Conservation (phyloP, 2,113 vertebrate genomes). For the Eira barbara region DNA sequence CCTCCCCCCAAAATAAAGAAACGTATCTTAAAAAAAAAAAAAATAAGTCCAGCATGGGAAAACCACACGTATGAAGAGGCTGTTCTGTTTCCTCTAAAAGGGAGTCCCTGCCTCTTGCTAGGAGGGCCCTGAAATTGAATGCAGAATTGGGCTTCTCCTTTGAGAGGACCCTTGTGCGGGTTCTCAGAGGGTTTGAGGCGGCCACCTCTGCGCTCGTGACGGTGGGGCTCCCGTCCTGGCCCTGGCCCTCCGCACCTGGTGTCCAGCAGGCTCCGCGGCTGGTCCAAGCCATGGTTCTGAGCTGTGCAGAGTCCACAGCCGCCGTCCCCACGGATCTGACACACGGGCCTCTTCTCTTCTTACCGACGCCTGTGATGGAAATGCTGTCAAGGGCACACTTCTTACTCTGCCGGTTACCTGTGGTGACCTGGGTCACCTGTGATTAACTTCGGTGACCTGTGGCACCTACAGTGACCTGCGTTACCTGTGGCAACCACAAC, state of each 20-base stretch:
- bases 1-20: not conserved
- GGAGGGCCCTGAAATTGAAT: not conserved
- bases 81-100: accelerated
- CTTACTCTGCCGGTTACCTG: not conserved
- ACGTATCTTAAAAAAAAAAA: not conserved
- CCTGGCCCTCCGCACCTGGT: not conserved
- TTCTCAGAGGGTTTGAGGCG: not conserved
- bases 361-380: accelerated
- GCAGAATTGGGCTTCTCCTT: not conserved
- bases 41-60: not conserved
- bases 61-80: accelerated
- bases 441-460: not conserved
- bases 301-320: not conserved
- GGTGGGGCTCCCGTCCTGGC: not conserved
- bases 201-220: accelerated
- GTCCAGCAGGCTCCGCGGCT: accelerated
- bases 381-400: accelerated
- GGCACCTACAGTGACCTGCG: not conserved
- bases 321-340: accelerated
- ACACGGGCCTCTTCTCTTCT: not conserved
- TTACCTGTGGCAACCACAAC: not conserved
- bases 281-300: not conserved
- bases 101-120: not conserved
- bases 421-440: not conserved
- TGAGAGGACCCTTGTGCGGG: not conserved